Evolutionary conservation across 2,888 invertebrate species (phyloP).

Genomic region (Scotopteryx bipunctaria): DNA sequence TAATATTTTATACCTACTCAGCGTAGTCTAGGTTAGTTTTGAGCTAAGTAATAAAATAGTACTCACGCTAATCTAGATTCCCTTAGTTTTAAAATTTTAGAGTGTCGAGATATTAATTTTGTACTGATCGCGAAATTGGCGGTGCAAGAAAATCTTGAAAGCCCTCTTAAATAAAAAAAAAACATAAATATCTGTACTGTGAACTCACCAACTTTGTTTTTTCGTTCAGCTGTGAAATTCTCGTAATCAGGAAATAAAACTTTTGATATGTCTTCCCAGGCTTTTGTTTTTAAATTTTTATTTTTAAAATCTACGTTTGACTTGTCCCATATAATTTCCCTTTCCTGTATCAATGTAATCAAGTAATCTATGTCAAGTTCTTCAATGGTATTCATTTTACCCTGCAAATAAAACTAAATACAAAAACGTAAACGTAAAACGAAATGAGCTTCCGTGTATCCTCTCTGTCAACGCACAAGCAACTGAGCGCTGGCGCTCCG

Average conservation of each 20-base stretch:
- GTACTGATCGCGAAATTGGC: conserved; percentile 17
- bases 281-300: neutral
- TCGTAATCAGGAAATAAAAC: neutral
- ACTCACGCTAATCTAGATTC: conserved; percentile 32
- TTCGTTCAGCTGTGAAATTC: neutral
- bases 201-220: neutral
- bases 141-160: too few species aligned
- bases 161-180: too few species aligned
- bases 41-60: conserved; percentile 30
- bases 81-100: conserved; percentile 30
- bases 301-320: conserved; percentile 26
- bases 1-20: conserved; percentile 16
- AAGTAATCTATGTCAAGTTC: conserved; percentile 26
- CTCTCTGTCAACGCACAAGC: conserved; percentile 29
- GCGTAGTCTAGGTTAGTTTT: conserved; percentile 27
- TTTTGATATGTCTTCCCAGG: neutral
- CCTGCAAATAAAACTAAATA: conserved; percentile 23
- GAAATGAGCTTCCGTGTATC: conserved; percentile 21
- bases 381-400: conserved; percentile 25
- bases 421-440: conserved; percentile 16
- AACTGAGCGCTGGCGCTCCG: conserved; percentile 26
- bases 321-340: conserved; percentile 29
- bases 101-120: conserved; percentile 31
- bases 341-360: conserved; percentile 28
- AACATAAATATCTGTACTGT: too few species aligned